Evolutionary conservation across 2,797 vertebrate species (phyloP), one percentile per base, ranked within the genome.

Genomic region (Semotilus atromaculatus): DNA sequence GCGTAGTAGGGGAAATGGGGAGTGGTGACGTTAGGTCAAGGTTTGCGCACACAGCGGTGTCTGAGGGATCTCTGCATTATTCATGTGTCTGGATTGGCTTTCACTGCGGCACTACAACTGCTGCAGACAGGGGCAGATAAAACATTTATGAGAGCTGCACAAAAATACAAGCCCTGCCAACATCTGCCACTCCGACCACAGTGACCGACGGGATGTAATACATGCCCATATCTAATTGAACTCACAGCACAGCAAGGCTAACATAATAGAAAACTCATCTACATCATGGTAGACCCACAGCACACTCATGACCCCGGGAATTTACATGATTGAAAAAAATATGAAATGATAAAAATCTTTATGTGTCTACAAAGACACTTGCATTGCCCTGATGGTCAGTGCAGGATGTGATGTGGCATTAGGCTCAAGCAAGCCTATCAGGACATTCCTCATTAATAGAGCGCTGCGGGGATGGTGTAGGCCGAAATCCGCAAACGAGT

Each of bases 41-140:
- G 78, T 64, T 18, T 6, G 68, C 21, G 36, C 58, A 77, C 78
- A 90, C 31, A 84, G 89, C 84, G 82, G 88, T 82, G 60, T 84
- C 87, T 82, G 89, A 75, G 86, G 85, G 86, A 81, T 70, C 31
- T 38, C 88, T 95, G 86, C 90, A 95, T 95, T 93, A 95, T 95
- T 95, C 90, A 95, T 94, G 81, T 26, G 6, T 23, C 60, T 79
- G 68, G 84, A 91, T 92, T 90, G 92, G 90, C 82, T 91, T 90
- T 90, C 86, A 66, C 86, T 90, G 81, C 29, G 85, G 83, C 70
- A 36, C 23, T 85, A 85, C 86, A 83, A 89, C 85, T 87, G 45
- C 82, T 78, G 80, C 87, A 88, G 89, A 80, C 86, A 70, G 7
- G 18, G 82, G 79, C 81, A 71, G 80, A 90, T 91, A 74, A 92